These are phyloP conservation scores for Drosophila kanekoi DNA, from an alignment of 2,888 invertebrate species.

Conservation along the genomic window DNA sequence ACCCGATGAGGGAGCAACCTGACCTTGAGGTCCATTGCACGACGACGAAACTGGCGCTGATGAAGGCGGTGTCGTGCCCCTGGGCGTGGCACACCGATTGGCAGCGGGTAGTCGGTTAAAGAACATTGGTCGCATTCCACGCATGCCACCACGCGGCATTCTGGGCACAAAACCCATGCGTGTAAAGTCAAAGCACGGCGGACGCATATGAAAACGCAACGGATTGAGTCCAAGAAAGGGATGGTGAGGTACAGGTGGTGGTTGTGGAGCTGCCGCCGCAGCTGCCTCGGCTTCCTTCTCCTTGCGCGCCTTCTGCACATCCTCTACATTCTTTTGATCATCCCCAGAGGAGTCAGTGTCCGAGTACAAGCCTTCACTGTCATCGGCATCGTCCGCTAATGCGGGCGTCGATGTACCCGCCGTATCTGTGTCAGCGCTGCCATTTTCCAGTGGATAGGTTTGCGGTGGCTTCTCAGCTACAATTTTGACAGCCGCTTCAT, in stretches of 20 bases:
- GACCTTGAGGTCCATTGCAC: conserved; percentile 22
- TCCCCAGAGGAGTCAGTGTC: conserved; percentile 68
- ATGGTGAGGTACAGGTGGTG: conserved; percentile 26
- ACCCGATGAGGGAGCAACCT: not conserved
- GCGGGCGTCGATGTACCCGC: not conserved
- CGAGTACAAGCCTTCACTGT: conserved; percentile 67
- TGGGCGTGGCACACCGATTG: conserved; percentile 37
- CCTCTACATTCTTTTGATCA: conserved; percentile 54
- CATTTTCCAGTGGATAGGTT: conserved; percentile 23
- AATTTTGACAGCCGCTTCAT: conserved; percentile 55
- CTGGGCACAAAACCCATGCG: conserved; percentile 69
- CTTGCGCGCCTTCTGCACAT: conserved; percentile 68
- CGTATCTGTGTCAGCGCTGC: conserved; percentile 5
- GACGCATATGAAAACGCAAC: conserved; percentile 64
- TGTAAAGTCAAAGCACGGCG: conserved; percentile 54
- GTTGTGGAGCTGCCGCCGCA: conserved; percentile 54
- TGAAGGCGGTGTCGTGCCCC: conserved; percentile 11
- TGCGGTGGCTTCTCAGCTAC: not conserved
- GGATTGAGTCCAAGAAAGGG: conserved; percentile 53
- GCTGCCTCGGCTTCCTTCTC: conserved; percentile 71
- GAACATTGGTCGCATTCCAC: conserved; percentile 68
- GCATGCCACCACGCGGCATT: conserved; percentile 66
- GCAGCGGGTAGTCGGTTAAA: conserved; percentile 42
- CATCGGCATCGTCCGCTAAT: conserved; percentile 50
- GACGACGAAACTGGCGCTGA: not conserved